Conservation (phyloP, 2,888 invertebrate genomes). For the Disparrhopalites patrizii region DNA sequence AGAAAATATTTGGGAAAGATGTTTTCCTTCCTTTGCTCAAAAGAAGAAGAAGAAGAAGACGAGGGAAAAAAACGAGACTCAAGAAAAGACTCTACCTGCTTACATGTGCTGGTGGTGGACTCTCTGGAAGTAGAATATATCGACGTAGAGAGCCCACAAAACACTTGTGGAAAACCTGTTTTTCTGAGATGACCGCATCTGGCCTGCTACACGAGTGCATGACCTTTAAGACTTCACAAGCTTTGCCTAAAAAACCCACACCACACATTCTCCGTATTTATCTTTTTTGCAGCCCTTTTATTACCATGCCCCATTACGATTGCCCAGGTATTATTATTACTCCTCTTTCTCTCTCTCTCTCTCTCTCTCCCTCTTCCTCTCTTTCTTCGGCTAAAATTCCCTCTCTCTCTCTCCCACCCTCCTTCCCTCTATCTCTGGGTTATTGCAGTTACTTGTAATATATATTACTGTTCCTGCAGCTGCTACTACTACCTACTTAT, state of each 20-base stretch:
- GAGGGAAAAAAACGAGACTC: slow-evolving; percentile 5
- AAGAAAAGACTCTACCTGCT: slow-evolving; percentile 18
- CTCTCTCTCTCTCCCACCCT: slow-evolving; percentile 14
- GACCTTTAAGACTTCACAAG: slow-evolving; percentile 49
- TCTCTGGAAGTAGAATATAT: slow-evolving; percentile 28
- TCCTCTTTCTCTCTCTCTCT: slow-evolving; percentile 3
- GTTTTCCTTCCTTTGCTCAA: slow-evolving; percentile 12
- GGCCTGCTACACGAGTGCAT: slow-evolving; percentile 49
- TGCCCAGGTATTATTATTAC: slow-evolving; percentile 29
- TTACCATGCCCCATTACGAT: slow-evolving; percentile 30
- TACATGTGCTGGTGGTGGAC: slow-evolving; percentile 29
- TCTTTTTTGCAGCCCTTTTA: slow-evolving; percentile 40
- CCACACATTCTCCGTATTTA: slow-evolving; percentile 44
- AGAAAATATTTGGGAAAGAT: slow-evolving; percentile 20
- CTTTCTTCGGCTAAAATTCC: slow-evolving; percentile 3
- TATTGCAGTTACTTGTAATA: too few relatives aligned
- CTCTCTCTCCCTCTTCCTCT: slow-evolving; percentile 10
- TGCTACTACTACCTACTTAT: too few relatives aligned
- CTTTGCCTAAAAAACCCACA: slow-evolving; percentile 47
- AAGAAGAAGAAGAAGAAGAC: slow-evolving; percentile 9
- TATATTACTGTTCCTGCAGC: too few relatives aligned
- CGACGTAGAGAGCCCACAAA: slow-evolving; percentile 21
- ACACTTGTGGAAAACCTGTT: slow-evolving; percentile 47
- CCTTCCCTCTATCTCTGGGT: not conserved
- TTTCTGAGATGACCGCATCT: slow-evolving; percentile 49